Evolutionary conservation across 1,140 invertebrate genomes (phyloP).

Genomic region (Triops cancriformis): DNA sequence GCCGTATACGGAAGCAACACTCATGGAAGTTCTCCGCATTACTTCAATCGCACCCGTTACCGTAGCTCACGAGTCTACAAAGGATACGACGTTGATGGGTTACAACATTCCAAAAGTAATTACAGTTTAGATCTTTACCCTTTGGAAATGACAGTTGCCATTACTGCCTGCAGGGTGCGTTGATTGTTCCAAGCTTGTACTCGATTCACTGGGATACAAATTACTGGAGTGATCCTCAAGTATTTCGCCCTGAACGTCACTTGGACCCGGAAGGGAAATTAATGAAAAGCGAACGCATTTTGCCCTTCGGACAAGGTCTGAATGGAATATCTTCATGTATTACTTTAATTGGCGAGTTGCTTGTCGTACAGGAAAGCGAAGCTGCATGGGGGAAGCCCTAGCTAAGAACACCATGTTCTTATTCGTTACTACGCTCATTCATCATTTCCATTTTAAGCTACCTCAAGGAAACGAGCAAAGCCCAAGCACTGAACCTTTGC

Average conservation of each 20-base stretch:
- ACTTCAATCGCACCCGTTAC: conserved; percentile 53
- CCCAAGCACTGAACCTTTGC: background rate
- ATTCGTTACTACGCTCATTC: background rate
- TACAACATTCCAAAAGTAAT: conserved; percentile 58
- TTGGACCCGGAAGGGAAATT: conserved; percentile 15
- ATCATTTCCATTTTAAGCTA: conserved; percentile 15
- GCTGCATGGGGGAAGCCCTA: conserved; percentile 21
- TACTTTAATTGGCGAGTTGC: background rate
- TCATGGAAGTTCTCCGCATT: conserved; percentile 56
- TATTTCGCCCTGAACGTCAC: conserved; percentile 24
- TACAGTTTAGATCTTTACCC: no score
- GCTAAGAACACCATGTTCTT: conserved; percentile 23
- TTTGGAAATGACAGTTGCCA: background rate
- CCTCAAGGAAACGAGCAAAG: background rate
- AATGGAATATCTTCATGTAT: background rate
- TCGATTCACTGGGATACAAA: conserved; percentile 52
- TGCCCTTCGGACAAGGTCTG: conserved; percentile 22
- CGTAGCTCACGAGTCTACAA: conserved; percentile 54
- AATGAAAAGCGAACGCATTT: conserved; percentile 18
- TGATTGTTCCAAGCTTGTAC: conserved; percentile 53
- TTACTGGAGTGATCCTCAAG: conserved; percentile 53
- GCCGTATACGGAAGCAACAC: conserved; percentile 68
- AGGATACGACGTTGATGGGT: conserved; percentile 47
- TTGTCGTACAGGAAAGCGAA: conserved; percentile 17
- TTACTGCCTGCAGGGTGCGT: conserved; percentile 42